Conservation (phyloP, 2,113 vertebrate genomes). For the Euleptes europaea region DNA sequence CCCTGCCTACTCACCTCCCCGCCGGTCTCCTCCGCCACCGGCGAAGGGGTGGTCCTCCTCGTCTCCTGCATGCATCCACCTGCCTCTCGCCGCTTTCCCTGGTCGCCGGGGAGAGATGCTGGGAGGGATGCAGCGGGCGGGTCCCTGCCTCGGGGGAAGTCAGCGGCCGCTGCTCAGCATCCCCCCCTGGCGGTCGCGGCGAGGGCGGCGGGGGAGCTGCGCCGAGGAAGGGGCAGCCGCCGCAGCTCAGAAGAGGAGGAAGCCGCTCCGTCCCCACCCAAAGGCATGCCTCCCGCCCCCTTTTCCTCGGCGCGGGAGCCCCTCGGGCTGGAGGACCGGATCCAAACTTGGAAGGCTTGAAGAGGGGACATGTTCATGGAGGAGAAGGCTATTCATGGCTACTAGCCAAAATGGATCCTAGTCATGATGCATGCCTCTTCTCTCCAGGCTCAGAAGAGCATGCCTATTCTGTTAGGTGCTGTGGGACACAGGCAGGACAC, state of each 20-base stretch:
- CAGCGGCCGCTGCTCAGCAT: background rate
- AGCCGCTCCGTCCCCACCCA: background rate
- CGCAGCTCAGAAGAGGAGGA: too few species aligned
- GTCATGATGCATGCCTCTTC: too few species aligned
- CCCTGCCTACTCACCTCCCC: conserved; percentile 2
- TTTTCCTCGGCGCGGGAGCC: too few species aligned
- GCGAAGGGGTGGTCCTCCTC: background rate
- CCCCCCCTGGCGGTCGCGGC: background rate
- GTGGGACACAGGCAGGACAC: too few species aligned
- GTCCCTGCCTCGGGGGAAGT: background rate
- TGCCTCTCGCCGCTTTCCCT: conserved; percentile 1
- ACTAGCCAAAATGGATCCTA: too few species aligned
- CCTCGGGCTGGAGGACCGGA: too few species aligned
- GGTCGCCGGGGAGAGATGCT: background rate
- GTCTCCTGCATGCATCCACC: conserved; percentile 28
- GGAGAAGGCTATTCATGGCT: too few species aligned
- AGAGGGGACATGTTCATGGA: too few species aligned
- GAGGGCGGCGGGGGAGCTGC: background rate
- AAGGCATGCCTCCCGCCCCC: too few species aligned
- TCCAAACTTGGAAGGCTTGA: too few species aligned
- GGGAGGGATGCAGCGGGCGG: background rate
- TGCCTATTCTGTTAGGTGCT: too few species aligned
- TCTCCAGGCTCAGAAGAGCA: too few species aligned
- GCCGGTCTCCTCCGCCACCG: background rate
- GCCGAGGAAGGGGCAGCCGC: background rate